Evolutionary conservation across 1,140 invertebrate genomes (phyloP).

Genomic region (Sarcophaga peregrina): DNA sequence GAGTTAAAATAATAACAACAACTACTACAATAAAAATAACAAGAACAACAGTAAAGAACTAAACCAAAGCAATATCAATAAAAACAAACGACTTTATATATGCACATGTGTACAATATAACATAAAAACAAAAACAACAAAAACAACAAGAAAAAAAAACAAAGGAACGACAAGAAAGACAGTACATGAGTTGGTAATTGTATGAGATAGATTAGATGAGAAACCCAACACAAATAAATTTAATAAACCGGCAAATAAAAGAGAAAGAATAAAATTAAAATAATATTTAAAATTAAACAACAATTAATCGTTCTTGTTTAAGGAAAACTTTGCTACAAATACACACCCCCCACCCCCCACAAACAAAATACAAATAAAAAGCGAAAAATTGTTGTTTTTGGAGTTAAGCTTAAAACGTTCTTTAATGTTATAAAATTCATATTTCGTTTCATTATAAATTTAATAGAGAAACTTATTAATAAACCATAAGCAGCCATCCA

Average conservation of each 20-base stretch:
- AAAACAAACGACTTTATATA: conserved; percentile 6
- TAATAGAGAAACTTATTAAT: too few species aligned
- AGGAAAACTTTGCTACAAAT: neutral
- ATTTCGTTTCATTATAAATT: too few species aligned
- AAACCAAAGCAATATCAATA: conserved; percentile 11
- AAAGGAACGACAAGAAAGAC: neutral
- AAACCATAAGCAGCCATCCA: too few species aligned
- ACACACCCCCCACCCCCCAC: neutral
- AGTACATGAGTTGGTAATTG: neutral
- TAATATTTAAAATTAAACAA: neutral
- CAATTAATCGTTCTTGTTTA: neutral
- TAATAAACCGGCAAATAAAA: neutral
- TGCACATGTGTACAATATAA: neutral
- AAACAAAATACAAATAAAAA: neutral
- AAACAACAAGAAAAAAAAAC: neutral
- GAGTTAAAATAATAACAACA: neutral
- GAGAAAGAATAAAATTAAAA: neutral
- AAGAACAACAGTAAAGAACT: neutral
- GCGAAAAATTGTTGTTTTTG: too few species aligned
- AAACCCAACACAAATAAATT: neutral
- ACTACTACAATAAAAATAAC: conserved; percentile 3
- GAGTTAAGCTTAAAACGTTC: neutral
- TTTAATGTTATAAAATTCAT: neutral
- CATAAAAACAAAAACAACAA: neutral
- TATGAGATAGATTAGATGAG: too few species aligned